Conservation (phyloP, 2,888 invertebrate genomes). For the Dicranocentrus wangi region DNA sequence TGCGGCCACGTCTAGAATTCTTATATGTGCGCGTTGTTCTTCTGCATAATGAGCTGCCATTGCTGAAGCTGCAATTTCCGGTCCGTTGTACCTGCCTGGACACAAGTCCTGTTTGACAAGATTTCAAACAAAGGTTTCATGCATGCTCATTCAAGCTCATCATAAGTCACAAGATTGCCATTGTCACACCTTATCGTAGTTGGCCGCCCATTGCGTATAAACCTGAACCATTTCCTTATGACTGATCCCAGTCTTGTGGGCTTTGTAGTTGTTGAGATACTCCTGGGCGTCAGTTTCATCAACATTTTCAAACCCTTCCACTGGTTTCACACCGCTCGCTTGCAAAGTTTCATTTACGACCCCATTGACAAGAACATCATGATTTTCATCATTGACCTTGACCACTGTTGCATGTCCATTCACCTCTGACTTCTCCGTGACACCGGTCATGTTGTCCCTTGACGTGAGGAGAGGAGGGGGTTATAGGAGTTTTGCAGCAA, state of each 20-base stretch:
- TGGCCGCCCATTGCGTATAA: constrained; percentile 74
- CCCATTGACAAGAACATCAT: too few species aligned
- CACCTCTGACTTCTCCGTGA: too few species aligned
- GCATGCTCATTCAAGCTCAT: too few species aligned
- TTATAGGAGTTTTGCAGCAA: too few species aligned
- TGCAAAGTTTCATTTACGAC: too few species aligned
- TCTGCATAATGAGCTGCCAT: constrained; percentile 72
- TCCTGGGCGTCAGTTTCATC: constrained; percentile 64
- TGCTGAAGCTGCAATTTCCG: constrained; percentile 74
- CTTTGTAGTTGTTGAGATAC: constrained; percentile 72
- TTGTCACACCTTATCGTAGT: constrained; percentile 73
- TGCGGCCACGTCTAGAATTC: constrained; percentile 75
- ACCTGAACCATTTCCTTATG: constrained; percentile 74
- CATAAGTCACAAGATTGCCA: too few species aligned
- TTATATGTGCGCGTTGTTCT: constrained; percentile 68
- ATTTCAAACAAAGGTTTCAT: too few species aligned
- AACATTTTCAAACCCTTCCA: constrained; percentile 67
- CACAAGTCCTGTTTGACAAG: constrained; percentile 56
- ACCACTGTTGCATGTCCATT: too few species aligned
- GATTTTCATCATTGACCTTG: too few species aligned
- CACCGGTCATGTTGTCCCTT: too few species aligned
- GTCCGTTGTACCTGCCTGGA: constrained; percentile 74
- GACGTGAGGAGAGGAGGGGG: too few species aligned
- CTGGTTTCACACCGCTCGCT: too few species aligned
- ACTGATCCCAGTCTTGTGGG: constrained; percentile 73